Conservation (phyloP, 1,140 invertebrate genomes). For the Drosophila mauritiana region DNA sequence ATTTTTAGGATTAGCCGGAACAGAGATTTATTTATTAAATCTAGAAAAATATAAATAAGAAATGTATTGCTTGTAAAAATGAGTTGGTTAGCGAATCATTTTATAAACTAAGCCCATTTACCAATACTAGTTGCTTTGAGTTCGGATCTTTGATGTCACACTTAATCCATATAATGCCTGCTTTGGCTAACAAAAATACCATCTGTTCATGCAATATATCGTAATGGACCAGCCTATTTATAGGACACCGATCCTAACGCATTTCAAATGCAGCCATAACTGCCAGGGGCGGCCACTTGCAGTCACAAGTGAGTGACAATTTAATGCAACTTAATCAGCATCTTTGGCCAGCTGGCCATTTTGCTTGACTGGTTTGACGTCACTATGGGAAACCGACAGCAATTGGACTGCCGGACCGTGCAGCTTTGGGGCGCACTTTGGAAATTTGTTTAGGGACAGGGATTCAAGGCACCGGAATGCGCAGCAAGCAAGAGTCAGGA, state of each 20-base stretch:
- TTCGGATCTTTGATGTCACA: not conserved
- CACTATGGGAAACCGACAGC: conserved; percentile 31
- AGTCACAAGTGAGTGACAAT: conserved; percentile 48
- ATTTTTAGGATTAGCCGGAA: not conserved
- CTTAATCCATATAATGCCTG: conserved; percentile 3
- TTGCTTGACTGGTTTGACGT: conserved; percentile 61
- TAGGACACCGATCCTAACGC: conserved; percentile 16
- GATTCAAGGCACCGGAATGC: conserved; percentile 4
- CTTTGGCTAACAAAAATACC: conserved; percentile 9
- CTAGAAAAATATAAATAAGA: not conserved
- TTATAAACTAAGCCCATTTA: not conserved
- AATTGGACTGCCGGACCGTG: conserved; percentile 29
- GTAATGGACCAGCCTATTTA: conserved; percentile 12
- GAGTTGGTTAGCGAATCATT: no score
- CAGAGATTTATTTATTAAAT: not conserved
- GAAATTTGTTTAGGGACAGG: conserved; percentile 27
- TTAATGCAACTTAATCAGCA: conserved; percentile 70
- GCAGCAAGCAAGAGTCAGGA: conserved; percentile 21
- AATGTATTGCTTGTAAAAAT: no score
- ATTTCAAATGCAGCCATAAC: conserved; percentile 14
- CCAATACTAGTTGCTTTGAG: not conserved
- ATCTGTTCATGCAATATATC: not conserved
- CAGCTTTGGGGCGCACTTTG: conserved; percentile 1
- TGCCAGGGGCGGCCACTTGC: conserved; percentile 29
- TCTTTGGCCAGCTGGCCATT: conserved; percentile 35